phyloP scores from a whole-genome alignment of 1,140 invertebrate species.

The Trachymyrmex cornetzi region DNA sequence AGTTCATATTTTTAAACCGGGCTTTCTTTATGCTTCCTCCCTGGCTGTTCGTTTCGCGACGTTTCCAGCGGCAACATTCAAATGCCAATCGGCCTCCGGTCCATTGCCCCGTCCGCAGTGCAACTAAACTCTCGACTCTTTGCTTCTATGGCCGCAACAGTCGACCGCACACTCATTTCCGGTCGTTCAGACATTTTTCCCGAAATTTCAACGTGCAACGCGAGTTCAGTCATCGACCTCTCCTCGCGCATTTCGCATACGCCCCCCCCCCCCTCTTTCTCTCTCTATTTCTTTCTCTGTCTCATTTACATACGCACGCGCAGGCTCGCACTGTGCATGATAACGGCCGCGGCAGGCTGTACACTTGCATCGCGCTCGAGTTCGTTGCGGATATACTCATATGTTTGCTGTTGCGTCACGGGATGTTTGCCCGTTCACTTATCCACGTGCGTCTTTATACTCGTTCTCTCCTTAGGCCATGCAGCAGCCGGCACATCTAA shows the following conservation, averaged over 20 bases:
- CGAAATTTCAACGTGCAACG: constrained; percentile 62
- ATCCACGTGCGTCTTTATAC: constrained; percentile 49
- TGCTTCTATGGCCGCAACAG: constrained; percentile 33
- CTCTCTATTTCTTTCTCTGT: too few species aligned
- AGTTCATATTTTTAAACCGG: constrained; percentile 55
- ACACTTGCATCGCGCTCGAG: constrained; percentile 43
- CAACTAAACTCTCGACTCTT: constrained; percentile 69
- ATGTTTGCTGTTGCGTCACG: constrained; percentile 66
- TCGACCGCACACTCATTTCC: constrained; percentile 61
- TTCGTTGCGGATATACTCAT: constrained; percentile 42
- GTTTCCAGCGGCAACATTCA: constrained; percentile 48
- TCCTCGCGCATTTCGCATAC: neutral
- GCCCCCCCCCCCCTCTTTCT: too few species aligned
- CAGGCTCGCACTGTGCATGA: neutral
- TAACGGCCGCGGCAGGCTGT: neutral
- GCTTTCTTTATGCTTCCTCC: constrained; percentile 36
- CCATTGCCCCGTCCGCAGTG: constrained; percentile 57
- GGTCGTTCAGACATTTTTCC: constrained; percentile 71
- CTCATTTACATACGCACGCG: too few species aligned
- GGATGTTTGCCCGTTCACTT: constrained; percentile 61
- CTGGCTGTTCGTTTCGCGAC: neutral
- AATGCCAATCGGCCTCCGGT: constrained; percentile 63
- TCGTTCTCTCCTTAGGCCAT: constrained; percentile 7
- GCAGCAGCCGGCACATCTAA: constrained; percentile 23
- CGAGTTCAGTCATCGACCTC: constrained; percentile 63